These are phyloP conservation scores for Lethenteron reissneri DNA, from an alignment of 2,113 vertebrate species.

Conservation along the genomic window DNA sequence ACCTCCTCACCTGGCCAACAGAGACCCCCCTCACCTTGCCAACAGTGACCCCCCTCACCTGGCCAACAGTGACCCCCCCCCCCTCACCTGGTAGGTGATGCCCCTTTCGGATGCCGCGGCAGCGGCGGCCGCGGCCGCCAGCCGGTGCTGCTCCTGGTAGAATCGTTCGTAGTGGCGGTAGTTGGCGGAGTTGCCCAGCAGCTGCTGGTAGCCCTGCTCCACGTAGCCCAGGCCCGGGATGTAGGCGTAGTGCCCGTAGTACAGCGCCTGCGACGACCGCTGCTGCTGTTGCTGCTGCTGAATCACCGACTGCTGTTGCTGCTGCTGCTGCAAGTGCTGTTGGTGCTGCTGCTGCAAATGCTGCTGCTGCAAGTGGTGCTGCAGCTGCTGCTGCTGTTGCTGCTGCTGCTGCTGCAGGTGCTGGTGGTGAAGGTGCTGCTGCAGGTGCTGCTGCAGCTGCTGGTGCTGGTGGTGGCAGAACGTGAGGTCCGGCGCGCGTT, in stretches of 20 bases:
- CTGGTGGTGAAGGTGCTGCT: too few relatives aligned
- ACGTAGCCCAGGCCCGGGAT: slow-evolving; percentile 39
- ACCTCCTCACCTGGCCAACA: background rate
- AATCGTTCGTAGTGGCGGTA: slow-evolving; percentile 56
- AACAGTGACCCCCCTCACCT: background rate
- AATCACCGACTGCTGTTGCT: background rate
- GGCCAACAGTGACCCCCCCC: background rate
- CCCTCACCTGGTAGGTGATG: background rate
- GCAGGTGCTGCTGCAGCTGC: too few relatives aligned
- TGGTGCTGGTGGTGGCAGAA: too few relatives aligned
- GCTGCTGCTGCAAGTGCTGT: background rate
- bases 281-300: slow-evolving; percentile 4
- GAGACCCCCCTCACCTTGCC: background rate
- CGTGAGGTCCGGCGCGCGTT: too few relatives aligned
- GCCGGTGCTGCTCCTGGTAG: slow-evolving; percentile 61
- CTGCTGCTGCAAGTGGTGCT: background rate
- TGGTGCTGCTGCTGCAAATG: slow-evolving; percentile 4
- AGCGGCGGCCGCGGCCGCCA: slow-evolving; percentile 22
- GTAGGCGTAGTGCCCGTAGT: slow-evolving; percentile 91
- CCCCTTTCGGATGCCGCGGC: background rate
- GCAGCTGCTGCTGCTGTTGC: too few relatives aligned
- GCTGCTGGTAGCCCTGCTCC: slow-evolving; percentile 59
- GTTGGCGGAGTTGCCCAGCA: slow-evolving; percentile 49
- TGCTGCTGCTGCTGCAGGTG: too few relatives aligned
- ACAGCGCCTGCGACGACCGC: slow-evolving; percentile 51